Evolutionary conservation across 2,888 invertebrate genomes (phyloP).

Genomic region (Eueremaeus valkanovi): DNA sequence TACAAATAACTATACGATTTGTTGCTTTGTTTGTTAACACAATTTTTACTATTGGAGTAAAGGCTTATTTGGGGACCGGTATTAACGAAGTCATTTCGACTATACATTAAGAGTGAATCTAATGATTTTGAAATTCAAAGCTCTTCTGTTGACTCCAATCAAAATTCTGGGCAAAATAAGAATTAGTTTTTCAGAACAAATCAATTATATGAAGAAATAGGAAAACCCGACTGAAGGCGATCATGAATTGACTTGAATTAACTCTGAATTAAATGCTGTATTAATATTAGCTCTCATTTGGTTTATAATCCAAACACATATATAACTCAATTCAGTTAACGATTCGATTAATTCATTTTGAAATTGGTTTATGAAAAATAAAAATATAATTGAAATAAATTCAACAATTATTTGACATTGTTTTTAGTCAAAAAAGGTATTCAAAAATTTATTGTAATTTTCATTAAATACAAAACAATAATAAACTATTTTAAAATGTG

Average conservation of each 20-base stretch:
- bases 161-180: no score
- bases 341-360: no score
- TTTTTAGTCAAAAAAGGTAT: no score
- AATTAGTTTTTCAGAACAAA: neutral
- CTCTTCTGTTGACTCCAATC: neutral
- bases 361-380: no score
- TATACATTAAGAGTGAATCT: neutral
- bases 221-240: neutral
- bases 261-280: no score
- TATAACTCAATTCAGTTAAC: no score
- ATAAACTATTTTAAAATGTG: neutral
- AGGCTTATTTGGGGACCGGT: neutral
- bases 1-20: constrained; percentile 1
- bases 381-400: no score
- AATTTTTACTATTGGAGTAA: neutral
- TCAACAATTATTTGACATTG: no score
- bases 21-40: constrained; percentile 25
- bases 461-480: neutral
- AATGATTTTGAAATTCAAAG: neutral
- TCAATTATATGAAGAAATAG: neutral
- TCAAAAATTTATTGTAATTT: no score
- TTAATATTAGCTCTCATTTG: neutral
- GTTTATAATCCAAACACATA: no score
- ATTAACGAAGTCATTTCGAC: neutral
- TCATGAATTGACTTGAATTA: neutral